Base-by-base conservation (phyloP, 2,888 invertebrate genomes). In the Ormyrus thymus region DNA sequence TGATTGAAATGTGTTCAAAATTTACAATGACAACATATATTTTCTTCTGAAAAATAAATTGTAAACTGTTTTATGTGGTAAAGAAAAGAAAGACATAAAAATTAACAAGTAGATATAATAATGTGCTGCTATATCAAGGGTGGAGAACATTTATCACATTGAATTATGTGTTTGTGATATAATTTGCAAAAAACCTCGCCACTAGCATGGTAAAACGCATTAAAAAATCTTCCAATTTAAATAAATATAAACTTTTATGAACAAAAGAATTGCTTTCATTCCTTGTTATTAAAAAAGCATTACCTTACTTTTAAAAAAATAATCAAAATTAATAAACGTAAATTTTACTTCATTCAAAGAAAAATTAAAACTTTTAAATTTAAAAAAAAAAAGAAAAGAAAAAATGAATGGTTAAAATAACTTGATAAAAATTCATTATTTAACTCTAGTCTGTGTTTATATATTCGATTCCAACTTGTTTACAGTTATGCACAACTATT, bases 81-180 rank as follows among this genome's bases (percentile, higher is more conserved):
- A 15, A 58, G 64, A 29, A 69, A 59, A n/a, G 1, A 58, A 69
- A 45, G 7, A 56, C 5, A 73, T 64, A 46, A 53, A 50, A 65
- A 61, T 56, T 59, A 50, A 64, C 9, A 29, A 73, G 48, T 66
- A 53, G n/a, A 10, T 74, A 15, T 71, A 64, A 76, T 65, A 75
- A 70, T 73, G 45, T 45, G 45, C 53, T 70, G 50, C 50, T 77
- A 29, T 64, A 45, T 76, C 51, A 66, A 70, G 48, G 6, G n/a
- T 74, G 65, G 48, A 48, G 58, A 58, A 48, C 15, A 7, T 9
- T 46, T 56, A 65, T 3, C 55, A 69, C 62, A 70, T 15, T 10
- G 13, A 55, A 69, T 55, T 70, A 56, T 71, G 8, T 69, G 55
- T 51, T 75, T 68, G 58, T 61, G 55, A 68, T 75, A 61, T 59